phyloP scores from a whole-genome alignment of 2,113 vertebrate genomes.

The Aythya baeri region DNA sequence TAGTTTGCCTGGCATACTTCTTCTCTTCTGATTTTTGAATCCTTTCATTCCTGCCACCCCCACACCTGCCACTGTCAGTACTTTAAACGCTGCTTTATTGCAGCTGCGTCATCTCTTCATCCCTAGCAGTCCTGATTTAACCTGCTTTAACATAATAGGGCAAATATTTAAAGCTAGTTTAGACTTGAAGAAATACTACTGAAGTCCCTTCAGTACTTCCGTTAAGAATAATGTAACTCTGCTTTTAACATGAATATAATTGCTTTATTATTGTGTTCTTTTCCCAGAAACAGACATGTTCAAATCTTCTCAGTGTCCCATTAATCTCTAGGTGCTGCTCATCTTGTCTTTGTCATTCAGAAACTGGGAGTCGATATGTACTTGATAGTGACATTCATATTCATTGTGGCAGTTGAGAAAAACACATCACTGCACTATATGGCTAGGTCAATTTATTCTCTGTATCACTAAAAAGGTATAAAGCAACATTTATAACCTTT shows the following conservation, averaged over 20 bases:
- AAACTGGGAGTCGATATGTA: background rate
- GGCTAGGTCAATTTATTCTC: background rate
- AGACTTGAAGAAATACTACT: background rate
- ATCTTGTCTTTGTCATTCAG: background rate
- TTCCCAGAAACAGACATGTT: background rate
- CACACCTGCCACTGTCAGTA: background rate
- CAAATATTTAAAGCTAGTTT: slow-evolving; percentile 6
- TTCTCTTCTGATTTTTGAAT: background rate
- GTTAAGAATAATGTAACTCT: background rate
- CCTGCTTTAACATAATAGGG: background rate
- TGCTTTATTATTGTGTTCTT: background rate
- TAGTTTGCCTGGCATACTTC: background rate
- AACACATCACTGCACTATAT: background rate
- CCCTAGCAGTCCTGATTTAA: background rate
- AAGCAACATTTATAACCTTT: background rate
- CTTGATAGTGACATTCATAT: background rate
- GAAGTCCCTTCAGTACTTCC: background rate
- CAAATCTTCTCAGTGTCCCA: background rate
- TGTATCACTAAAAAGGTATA: background rate
- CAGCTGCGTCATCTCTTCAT: background rate
- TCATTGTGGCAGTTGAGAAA: background rate
- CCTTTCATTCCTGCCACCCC: background rate
- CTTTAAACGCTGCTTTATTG: background rate
- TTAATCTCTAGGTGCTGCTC: background rate
- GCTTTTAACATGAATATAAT: background rate